Evolutionary conservation across 2,888 invertebrate species (phyloP).

Genomic region (Hedychridium roseum): DNA sequence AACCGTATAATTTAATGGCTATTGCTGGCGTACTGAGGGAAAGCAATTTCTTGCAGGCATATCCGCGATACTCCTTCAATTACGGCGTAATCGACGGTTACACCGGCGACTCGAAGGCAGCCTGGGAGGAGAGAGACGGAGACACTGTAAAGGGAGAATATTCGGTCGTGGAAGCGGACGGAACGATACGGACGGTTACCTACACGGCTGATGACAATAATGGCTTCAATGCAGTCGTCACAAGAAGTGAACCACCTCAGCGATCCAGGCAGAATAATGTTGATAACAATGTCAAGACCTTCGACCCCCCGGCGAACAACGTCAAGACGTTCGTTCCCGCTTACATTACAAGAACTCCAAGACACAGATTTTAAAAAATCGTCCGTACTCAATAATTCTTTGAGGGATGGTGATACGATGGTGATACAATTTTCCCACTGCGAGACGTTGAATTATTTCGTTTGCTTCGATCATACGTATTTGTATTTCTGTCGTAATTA

Average conservation of each 20-base stretch:
- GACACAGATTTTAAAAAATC: too few species aligned
- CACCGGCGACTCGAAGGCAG: slow-evolving; percentile 54
- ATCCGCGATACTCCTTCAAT: slow-evolving; percentile 53
- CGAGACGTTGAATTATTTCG: too few species aligned
- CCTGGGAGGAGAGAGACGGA: slow-evolving; percentile 55
- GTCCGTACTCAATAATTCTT: too few species aligned
- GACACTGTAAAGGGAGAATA: slow-evolving; percentile 54
- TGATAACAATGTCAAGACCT: slow-evolving; percentile 19
- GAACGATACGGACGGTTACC: slow-evolving; percentile 49
- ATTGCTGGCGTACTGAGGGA: neutral
- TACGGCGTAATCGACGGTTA: slow-evolving; percentile 54
- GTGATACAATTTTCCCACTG: too few species aligned
- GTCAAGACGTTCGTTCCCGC: slow-evolving; percentile 28
- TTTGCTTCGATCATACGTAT: too few species aligned
- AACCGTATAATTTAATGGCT: neutral
- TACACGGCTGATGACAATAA: slow-evolving; percentile 52
- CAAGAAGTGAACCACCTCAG: slow-evolving; percentile 40
- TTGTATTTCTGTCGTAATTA: too few species aligned
- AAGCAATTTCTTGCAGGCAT: slow-evolving; percentile 24
- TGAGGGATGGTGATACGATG: too few species aligned
- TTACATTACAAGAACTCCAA: slow-evolving; percentile 6
- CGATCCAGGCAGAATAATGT: too few species aligned
- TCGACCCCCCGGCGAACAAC: slow-evolving; percentile 19
- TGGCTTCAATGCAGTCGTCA: slow-evolving; percentile 54
- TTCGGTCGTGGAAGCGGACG: slow-evolving; percentile 54